phyloP scores from a whole-genome alignment of 2,113 vertebrate species.

The Nasalis larvatus region DNA sequence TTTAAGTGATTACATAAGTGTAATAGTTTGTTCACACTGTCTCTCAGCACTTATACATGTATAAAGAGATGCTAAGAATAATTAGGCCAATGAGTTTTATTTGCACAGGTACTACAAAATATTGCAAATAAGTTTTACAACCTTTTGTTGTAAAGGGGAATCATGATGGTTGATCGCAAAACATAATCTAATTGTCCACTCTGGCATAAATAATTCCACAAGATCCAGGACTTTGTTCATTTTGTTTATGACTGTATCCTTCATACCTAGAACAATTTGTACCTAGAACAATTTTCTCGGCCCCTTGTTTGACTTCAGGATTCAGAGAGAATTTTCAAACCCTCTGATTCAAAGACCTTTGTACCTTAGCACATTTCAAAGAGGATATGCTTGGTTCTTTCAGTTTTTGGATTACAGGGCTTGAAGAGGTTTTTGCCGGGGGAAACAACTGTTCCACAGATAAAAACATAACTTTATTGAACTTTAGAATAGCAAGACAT shows the following conservation, averaged over 20 bases:
- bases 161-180: not conserved
- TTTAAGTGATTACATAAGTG: not conserved
- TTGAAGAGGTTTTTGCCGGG: not conserved
- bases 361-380: not conserved
- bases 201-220: not conserved
- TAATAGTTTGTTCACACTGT: not conserved
- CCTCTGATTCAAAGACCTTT: not conserved
- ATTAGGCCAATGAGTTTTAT: conserved; percentile 24
- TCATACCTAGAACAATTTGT: not conserved
- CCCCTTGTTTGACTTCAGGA: not conserved
- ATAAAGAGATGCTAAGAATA: conserved; percentile 24
- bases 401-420: not conserved
- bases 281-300: not conserved
- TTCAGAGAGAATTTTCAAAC: not conserved
- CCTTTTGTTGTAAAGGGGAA: not conserved
- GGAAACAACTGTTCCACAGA: not conserved
- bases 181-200: conserved; percentile 27
- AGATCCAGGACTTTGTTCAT: not conserved
- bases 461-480: not conserved
- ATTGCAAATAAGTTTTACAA: conserved; percentile 41
- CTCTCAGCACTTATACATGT: not conserved
- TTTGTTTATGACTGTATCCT: not conserved
- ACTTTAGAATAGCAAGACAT: not conserved
- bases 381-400: not conserved
- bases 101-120: not conserved